Conservation (phyloP, 2,797 vertebrate species). For the Schizopygopsis pylzovi region DNA sequence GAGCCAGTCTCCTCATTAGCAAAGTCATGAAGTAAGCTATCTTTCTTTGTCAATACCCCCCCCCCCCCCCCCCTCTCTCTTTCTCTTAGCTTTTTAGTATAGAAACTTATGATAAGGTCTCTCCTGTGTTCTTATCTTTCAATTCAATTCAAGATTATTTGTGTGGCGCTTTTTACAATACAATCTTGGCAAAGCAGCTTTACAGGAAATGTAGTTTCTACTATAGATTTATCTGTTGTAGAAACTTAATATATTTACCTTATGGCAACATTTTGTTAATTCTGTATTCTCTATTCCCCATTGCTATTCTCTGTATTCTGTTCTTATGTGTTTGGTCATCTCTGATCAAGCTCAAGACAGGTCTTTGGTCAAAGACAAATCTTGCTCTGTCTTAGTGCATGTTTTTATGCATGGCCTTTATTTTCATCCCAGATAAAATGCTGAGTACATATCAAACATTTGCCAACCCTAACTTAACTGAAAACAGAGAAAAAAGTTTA, state of each 20-base stretch:
- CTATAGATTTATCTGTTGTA: too few species aligned
- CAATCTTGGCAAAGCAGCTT: too few species aligned
- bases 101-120: not conserved
- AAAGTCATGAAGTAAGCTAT: constrained; percentile 74
- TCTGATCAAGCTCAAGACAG: too few species aligned
- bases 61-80: not conserved
- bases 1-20: constrained; percentile 64
- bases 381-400: constrained; percentile 7
- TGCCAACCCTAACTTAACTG: not conserved
- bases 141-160: too few species aligned
- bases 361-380: too few species aligned
- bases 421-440: not conserved
- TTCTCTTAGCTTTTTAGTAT: not conserved
- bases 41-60: not conserved
- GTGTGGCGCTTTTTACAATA: too few species aligned
- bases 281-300: too few species aligned
- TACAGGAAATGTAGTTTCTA: too few species aligned
- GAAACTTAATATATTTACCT: too few species aligned
- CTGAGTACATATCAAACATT: not conserved
- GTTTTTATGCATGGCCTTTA: not conserved
- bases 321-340: too few species aligned
- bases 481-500: not conserved
- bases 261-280: too few species aligned
- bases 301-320: too few species aligned
- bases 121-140: not conserved